Conservation (phyloP, 2,797 vertebrate species). For the Darevskia mixta region DNA sequence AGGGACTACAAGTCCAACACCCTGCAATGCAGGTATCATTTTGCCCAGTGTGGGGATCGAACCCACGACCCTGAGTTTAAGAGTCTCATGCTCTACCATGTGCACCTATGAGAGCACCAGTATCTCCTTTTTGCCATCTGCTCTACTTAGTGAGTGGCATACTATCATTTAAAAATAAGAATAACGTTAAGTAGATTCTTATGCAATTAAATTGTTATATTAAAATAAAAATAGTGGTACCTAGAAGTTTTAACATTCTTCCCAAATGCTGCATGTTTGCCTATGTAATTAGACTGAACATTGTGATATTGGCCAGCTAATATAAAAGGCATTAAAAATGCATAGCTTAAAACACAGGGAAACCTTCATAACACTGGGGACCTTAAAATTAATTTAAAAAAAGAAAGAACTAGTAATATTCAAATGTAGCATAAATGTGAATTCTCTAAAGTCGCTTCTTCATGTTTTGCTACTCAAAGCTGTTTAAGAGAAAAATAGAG, state of each 20-base stretch:
- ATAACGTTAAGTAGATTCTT: conserved; percentile 29
- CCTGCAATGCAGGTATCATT: no score
- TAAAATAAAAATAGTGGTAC: conserved; percentile 44
- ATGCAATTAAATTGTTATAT: conserved; percentile 56
- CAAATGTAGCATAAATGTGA: conserved; percentile 34
- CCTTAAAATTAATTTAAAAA: conserved; percentile 54
- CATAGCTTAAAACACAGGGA: conserved; percentile 65
- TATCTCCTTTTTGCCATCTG: background rate
- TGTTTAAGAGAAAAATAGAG: conserved; percentile 39
- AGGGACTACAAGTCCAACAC: no score
- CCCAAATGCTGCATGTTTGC: conserved; percentile 49
- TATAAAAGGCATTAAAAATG: conserved; percentile 68
- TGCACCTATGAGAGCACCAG: background rate
- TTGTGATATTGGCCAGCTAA: conserved; percentile 62
- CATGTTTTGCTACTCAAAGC: conserved; percentile 43
- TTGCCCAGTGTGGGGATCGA: no score
- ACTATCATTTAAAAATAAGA: conserved; percentile 49
- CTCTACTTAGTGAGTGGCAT: conserved; percentile 35
- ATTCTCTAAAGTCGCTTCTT: conserved; percentile 25
- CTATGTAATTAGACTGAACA: conserved; percentile 58
- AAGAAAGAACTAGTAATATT: background rate
- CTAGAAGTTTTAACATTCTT: conserved; percentile 48
- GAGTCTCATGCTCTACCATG: background rate
- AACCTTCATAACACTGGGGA: conserved; percentile 34
- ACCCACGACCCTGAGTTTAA: background rate